phyloP scores from a whole-genome alignment of 2,888 invertebrate genomes.

The Calameuta filiformis region DNA sequence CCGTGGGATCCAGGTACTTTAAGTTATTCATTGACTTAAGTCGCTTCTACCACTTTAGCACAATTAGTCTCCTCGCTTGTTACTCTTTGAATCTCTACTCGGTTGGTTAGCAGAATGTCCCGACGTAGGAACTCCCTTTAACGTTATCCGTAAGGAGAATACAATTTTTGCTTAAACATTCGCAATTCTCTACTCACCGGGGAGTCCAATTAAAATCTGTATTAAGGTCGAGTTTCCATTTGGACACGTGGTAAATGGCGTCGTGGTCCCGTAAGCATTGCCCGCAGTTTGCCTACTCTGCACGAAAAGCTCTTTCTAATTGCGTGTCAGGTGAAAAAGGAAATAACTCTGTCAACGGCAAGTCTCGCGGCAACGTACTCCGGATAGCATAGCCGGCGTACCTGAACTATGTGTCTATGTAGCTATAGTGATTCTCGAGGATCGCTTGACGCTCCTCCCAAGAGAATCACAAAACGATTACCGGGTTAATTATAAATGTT shows the following conservation, averaged over 20 bases:
- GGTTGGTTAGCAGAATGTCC: not conserved
- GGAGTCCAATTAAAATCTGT: not conserved
- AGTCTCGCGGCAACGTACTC: too few relatives aligned
- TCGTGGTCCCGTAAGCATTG: not conserved
- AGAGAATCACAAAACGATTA: conserved; percentile 41
- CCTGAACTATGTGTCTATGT: not conserved
- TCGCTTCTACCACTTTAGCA: not conserved
- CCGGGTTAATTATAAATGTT: conserved; percentile 64
- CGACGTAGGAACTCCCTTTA: not conserved
- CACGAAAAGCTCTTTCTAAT: not conserved
- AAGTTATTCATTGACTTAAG: not conserved
- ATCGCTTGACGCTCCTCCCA: not conserved
- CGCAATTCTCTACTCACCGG: not conserved
- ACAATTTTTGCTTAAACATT: not conserved
- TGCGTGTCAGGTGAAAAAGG: not conserved
- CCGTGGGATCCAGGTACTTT: conserved; percentile 43
- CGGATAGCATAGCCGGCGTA: too few relatives aligned
- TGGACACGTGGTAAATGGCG: not conserved
- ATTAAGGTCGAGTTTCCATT: not conserved
- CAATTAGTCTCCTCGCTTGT: not conserved
- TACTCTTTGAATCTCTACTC: not conserved
- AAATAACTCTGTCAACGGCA: not conserved
- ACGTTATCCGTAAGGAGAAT: not conserved
- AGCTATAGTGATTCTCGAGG: not conserved
- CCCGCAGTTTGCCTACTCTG: not conserved